phyloP scores from a whole-genome alignment of 1,140 invertebrate species.

The Drosophila santomea region DNA sequence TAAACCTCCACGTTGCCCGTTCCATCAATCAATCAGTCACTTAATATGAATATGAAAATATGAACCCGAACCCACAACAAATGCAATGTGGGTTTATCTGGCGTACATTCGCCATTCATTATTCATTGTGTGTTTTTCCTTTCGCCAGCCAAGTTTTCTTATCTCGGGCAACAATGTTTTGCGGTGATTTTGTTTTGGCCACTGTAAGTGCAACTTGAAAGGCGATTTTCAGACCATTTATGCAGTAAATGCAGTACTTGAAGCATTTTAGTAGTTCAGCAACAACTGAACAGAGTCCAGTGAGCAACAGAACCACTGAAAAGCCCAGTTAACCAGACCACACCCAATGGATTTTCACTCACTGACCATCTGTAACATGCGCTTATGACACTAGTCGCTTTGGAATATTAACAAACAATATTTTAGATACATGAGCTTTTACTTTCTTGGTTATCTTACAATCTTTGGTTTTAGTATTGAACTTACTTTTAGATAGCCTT shows the following conservation, averaged over 20 bases:
- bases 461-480: too few relatives aligned
- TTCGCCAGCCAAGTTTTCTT: slow-evolving; percentile 34
- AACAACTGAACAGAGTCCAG: slow-evolving; percentile 24
- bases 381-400: slow-evolving; percentile 3
- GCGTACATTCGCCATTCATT: slow-evolving; percentile 43
- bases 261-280: slow-evolving; percentile 5
- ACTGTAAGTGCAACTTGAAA: slow-evolving; percentile 20
- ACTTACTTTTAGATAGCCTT: neutral
- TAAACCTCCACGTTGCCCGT: slow-evolving; percentile 20
- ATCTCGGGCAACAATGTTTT: slow-evolving; percentile 43
- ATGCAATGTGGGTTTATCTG: slow-evolving; percentile 36
- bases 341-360: slow-evolving; percentile 26
- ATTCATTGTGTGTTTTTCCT: slow-evolving; percentile 32
- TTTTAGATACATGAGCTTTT: neutral
- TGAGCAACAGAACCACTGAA: slow-evolving; percentile 19
- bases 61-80: slow-evolving; percentile 40
- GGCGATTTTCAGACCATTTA: slow-evolving; percentile 7
- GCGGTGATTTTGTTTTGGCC: slow-evolving; percentile 34
- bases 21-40: slow-evolving; percentile 59
- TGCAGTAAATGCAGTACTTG: slow-evolving; percentile 27
- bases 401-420: neutral
- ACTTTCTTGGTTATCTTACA: too few relatives aligned
- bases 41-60: slow-evolving; percentile 54
- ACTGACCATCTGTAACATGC: slow-evolving; percentile 8
- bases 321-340: slow-evolving; percentile 27